Percentiles rank a stretch among this genome's conserved stretches.
These are phyloP conservation scores for Orthosia gracilis DNA, from an alignment of 2,888 invertebrate species.

Conservation along the genomic window DNA sequence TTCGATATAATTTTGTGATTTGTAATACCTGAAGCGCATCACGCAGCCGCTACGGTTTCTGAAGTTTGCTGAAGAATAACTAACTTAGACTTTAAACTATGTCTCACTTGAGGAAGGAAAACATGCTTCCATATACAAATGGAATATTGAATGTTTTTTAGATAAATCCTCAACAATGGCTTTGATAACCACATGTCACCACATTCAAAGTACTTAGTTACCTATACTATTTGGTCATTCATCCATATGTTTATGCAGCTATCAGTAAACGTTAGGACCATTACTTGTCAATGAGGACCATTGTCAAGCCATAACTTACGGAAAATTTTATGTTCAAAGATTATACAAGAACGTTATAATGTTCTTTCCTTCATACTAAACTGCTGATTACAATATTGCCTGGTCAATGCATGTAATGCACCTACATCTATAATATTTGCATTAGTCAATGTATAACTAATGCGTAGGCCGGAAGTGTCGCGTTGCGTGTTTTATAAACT, in stretches of 20 bases:
- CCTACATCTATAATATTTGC: slow-evolving; percentile 15
- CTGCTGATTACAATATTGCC: slow-evolving; percentile 1
- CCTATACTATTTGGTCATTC: slow-evolving; percentile 6
- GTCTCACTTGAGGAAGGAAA: slow-evolving; percentile 23
- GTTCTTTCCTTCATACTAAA: not conserved
- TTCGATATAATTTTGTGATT: not conserved
- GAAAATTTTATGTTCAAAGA: slow-evolving; percentile 1
- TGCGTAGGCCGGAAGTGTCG: slow-evolving; percentile 72
- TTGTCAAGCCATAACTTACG: slow-evolving; percentile 2
- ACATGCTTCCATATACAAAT: not conserved
- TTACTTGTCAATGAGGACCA: not conserved
- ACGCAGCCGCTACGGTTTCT: not conserved
- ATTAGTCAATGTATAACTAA: slow-evolving; percentile 50
- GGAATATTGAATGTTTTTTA: slow-evolving; percentile 8
- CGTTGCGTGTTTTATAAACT: slow-evolving; percentile 74
- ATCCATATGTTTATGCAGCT: too few species aligned
- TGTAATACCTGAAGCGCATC: not conserved
- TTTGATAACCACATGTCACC: slow-evolving; percentile 7
- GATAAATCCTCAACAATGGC: slow-evolving; percentile 21
- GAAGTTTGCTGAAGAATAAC: not conserved
- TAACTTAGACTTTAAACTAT: slow-evolving; percentile 5
- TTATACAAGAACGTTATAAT: slow-evolving; percentile 4
- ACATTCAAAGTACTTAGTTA: not conserved
- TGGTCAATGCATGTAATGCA: slow-evolving; percentile 19
- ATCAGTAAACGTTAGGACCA: not conserved